Percentiles rank a stretch among this genome's conserved stretches.
phyloP scores from a whole-genome alignment of 2,113 vertebrate genomes.

The Caloenas nicobarica region DNA sequence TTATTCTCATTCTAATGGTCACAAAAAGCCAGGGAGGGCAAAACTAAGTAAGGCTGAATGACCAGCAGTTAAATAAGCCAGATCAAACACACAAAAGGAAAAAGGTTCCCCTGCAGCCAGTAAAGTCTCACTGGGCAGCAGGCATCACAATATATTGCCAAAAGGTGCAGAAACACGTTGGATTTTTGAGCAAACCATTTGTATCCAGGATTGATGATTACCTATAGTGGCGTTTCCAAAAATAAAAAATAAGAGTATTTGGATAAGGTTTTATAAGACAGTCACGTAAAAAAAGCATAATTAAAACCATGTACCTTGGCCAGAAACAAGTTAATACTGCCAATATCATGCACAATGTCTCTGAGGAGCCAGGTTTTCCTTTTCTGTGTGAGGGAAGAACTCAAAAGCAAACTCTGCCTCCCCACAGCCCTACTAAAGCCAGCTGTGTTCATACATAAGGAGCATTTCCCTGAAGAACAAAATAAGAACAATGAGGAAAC shows the following conservation, averaged over 20 bases:
- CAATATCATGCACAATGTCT: conserved; percentile 1
- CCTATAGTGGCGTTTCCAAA: neutral
- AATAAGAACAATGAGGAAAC: conserved; percentile 7
- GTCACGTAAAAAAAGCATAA: neutral
- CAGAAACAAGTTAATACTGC: conserved; percentile 25
- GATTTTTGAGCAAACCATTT: neutral
- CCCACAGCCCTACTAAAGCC: neutral
- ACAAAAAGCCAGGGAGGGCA: conserved; percentile 34
- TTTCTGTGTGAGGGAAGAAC: conserved; percentile 43
- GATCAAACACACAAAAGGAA: conserved; percentile 23
- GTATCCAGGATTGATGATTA: neutral
- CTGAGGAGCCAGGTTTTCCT: conserved; percentile 29
- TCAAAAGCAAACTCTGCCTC: neutral
- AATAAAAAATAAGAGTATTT: neutral
- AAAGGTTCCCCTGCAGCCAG: neutral
- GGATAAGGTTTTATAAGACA: neutral
- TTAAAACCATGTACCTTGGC: conserved; percentile 5
- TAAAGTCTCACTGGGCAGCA: neutral
- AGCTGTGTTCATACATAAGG: conserved; percentile 19
- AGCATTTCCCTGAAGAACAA: conserved; percentile 21
- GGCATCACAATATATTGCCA: neutral
- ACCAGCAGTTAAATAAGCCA: conserved; percentile 40
- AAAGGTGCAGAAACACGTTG: neutral
- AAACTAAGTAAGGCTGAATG: conserved; percentile 45
- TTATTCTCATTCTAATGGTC: conserved; percentile 43